Evolutionary conservation across 2,888 invertebrate genomes (phyloP).

Genomic region (Ramazzottius varieornatus): DNA sequence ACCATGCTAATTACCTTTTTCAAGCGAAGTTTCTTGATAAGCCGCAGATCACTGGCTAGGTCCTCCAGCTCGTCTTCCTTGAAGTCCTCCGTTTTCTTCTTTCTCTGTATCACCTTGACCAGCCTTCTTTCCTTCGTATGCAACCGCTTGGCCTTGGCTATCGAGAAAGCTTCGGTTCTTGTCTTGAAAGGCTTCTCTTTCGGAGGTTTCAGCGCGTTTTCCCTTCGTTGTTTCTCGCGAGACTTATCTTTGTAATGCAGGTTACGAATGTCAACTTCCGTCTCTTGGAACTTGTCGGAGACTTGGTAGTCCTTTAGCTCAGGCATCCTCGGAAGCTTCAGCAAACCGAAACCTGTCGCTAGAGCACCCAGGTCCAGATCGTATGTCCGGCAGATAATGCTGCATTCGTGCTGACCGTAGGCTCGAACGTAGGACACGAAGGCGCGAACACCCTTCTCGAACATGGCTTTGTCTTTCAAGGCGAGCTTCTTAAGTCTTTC

Average conservation of each 20-base stretch:
- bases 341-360: constrained; percentile 61
- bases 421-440: constrained; percentile 82
- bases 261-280: not conserved
- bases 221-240: not conserved
- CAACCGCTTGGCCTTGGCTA: not conserved
- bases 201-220: not conserved
- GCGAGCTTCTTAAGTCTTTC: not conserved
- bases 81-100: not conserved
- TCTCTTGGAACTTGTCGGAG: not conserved
- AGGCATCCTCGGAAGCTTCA: constrained; percentile 79
- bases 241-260: not conserved
- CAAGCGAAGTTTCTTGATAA: not conserved
- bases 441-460: constrained; percentile 65
- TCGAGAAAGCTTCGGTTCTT: not conserved
- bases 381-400: constrained; percentile 54
- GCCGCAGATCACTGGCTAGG: not conserved
- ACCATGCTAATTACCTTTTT: not conserved
- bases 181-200: not conserved
- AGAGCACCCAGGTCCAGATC: constrained; percentile 54
- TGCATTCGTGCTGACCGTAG: constrained; percentile 84
- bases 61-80: not conserved
- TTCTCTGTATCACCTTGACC: not conserved
- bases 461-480: constrained; percentile 30
- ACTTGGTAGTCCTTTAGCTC: constrained; percentile 41
- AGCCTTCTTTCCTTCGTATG: not conserved